These are phyloP conservation scores for Pelodiscus sinensis DNA, from an alignment of 2,113 vertebrate genomes.

Conservation along the genomic window DNA sequence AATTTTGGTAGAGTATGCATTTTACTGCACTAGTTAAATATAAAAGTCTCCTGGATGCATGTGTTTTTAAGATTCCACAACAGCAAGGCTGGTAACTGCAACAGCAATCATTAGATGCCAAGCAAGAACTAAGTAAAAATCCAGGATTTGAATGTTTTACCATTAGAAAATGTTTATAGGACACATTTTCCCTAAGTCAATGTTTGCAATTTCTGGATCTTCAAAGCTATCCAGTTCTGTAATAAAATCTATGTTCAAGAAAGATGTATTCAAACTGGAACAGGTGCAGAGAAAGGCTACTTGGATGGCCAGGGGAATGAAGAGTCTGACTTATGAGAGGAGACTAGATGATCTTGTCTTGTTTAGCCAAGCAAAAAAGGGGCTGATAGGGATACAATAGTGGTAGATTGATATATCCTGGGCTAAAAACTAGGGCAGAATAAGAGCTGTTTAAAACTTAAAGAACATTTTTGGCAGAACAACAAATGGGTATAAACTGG, in stretches of 20 bases:
- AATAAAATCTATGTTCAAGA: not conserved
- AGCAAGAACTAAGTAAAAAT: not conserved
- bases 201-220: not conserved
- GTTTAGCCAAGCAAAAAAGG: not conserved
- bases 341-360: not conserved
- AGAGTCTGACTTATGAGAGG: not conserved
- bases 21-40: conserved; percentile 1
- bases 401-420: not conserved
- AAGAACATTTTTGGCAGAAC: not conserved
- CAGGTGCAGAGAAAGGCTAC: not conserved
- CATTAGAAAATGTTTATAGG: not conserved
- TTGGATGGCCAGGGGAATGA: not conserved
- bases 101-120: not conserved
- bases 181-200: not conserved
- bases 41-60: not conserved
- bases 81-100: not conserved
- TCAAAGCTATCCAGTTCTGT: not conserved
- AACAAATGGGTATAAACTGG: not conserved
- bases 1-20: not conserved
- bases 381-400: not conserved
- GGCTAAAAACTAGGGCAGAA: not conserved
- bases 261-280: not conserved
- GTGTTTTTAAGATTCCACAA: conserved; percentile 26
- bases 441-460: not conserved
- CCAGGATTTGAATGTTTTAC: not conserved